phyloP scores from a whole-genome alignment of 2,113 vertebrate species.

The Nestor notabilis region DNA sequence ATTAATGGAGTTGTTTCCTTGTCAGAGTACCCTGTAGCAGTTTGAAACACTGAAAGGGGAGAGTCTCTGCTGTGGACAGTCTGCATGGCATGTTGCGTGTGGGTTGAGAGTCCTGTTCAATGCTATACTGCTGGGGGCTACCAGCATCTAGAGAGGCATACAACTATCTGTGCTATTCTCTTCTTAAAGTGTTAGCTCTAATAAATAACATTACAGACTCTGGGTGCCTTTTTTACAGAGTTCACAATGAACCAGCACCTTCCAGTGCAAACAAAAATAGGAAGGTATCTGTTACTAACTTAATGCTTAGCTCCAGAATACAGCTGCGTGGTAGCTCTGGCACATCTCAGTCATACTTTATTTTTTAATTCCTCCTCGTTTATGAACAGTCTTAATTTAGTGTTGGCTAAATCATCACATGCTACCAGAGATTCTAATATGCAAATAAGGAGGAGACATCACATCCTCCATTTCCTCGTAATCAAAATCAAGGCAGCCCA shows the following conservation, averaged over 20 bases:
- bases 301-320: background rate
- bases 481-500: background rate
- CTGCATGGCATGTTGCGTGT: rapidly evolving
- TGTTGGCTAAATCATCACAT: background rate
- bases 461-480: background rate
- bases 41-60: background rate
- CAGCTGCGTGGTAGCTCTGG: background rate
- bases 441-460: background rate
- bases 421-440: background rate
- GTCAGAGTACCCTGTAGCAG: background rate
- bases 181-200: background rate
- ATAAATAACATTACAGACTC: background rate
- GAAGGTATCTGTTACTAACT: background rate
- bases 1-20: background rate
- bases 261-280: background rate
- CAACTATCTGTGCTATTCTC: background rate
- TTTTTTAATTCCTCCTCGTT: background rate
- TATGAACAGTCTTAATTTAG: background rate
- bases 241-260: background rate
- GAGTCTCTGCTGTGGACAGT: background rate
- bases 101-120: background rate
- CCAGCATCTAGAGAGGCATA: background rate
- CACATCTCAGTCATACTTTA: background rate
- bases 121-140: rapidly evolving
- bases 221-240: background rate